A percentile compares a stretch with the other conserved stretches of the same genome.
Conservation (phyloP, 2,797 vertebrate species). For the Myotis myotis region DNA sequence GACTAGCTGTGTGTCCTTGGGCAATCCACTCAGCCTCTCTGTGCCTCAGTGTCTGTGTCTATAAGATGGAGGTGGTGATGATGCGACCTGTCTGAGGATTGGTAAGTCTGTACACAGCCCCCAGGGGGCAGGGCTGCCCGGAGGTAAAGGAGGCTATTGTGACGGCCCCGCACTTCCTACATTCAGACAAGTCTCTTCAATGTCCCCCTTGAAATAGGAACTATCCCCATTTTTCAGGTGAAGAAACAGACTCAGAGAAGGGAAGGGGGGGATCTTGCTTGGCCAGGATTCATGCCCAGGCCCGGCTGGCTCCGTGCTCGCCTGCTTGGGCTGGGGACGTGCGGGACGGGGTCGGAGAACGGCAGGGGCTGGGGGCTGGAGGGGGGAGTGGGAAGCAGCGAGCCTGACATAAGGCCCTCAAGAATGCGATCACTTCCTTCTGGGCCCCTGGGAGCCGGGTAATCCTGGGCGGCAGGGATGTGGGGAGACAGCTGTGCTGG, state of each 20-base stretch:
- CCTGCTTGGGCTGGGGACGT: background rate
- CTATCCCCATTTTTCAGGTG: background rate
- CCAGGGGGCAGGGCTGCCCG: fast-evolving
- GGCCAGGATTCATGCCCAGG: background rate
- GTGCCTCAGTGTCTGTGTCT: background rate
- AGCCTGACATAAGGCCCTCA: conserved; percentile 72
- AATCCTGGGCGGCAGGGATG: conserved; percentile 75
- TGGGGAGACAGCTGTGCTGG: conserved; percentile 83
- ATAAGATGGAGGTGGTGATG: background rate
- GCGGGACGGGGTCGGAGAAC: background rate
- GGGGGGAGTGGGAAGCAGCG: background rate
- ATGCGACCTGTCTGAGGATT: background rate
- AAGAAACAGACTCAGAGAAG: background rate
- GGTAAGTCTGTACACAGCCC: fast-evolving
- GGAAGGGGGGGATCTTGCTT: background rate
- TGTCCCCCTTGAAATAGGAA: background rate
- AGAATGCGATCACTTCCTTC: conserved; percentile 77
- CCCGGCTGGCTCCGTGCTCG: background rate
- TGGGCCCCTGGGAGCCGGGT: conserved; percentile 63
- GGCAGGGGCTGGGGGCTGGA: background rate
- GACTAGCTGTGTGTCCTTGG: background rate
- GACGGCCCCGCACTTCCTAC: fast-evolving
- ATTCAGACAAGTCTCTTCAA: background rate
- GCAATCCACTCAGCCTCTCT: background rate
- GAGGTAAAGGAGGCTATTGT: fast-evolving